Conservation (phyloP, 1,140 invertebrate species). For the Euwallacea similis region DNA sequence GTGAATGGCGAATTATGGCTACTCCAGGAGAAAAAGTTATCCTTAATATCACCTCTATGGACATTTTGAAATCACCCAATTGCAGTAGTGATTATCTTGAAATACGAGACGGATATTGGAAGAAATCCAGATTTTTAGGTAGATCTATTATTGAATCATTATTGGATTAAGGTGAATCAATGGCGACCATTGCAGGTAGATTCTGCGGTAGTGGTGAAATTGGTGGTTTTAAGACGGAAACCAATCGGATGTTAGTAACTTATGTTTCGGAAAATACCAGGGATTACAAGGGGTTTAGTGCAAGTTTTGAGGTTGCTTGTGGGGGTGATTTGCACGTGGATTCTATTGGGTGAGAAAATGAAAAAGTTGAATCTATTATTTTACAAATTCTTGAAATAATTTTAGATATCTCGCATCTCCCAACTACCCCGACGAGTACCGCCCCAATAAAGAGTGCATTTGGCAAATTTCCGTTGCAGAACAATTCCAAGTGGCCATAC, state of each 20-base stretch:
- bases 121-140: conserved; percentile 77
- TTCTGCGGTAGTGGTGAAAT: conserved; percentile 82
- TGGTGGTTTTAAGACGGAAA: conserved; percentile 72
- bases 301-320: conserved; percentile 87
- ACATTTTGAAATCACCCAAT: conserved; percentile 82
- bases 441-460: conserved; percentile 92
- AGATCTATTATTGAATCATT: background rate
- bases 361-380: conserved; percentile 54
- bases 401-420: conserved; percentile 88
- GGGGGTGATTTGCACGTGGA: conserved; percentile 56
- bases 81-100: conserved; percentile 90
- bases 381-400: conserved; percentile 1
- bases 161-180: background rate
- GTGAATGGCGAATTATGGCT: conserved; percentile 95
- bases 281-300: conserved; percentile 75
- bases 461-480: conserved; percentile 92
- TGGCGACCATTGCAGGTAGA: conserved; percentile 50
- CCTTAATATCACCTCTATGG: conserved; percentile 86
- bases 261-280: conserved; percentile 70
- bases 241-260: conserved; percentile 82
- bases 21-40: conserved; percentile 94
- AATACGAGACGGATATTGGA: conserved; percentile 91
- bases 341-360: conserved; percentile 21
- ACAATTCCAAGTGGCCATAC: conserved; percentile 78
- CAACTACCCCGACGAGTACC: conserved; percentile 96